Evolutionary conservation across 2,797 vertebrate species (phyloP).

Genomic region (Acipenser oxyrinchus): DNA sequence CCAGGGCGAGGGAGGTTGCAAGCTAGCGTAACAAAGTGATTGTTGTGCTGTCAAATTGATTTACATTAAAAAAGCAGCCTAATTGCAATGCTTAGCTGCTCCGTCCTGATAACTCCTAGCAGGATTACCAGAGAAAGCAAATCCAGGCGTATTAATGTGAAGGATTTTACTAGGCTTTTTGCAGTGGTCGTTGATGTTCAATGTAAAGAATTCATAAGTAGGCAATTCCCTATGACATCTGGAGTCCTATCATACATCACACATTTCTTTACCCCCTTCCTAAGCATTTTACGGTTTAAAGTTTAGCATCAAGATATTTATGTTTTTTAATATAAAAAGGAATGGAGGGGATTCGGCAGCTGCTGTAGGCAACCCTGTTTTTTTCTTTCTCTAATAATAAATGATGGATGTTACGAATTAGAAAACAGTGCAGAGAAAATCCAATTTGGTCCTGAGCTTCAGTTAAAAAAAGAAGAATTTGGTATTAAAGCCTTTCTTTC

Average conservation of each 20-base stretch:
- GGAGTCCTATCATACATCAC: conserved; percentile 1
- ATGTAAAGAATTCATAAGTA: conserved; percentile 6
- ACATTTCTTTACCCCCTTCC: not conserved
- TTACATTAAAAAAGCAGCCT: conserved; percentile 67
- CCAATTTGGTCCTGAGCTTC: conserved; percentile 84
- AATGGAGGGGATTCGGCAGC: conserved; percentile 26
- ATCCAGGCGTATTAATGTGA: conserved; percentile 46
- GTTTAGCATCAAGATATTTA: conserved; percentile 14
- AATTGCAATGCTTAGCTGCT: conserved; percentile 70
- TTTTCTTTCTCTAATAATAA: conserved; percentile 81
- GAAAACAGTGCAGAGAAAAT: conserved; percentile 80
- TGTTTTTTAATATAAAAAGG: conserved; percentile 8
- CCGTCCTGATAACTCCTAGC: conserved; percentile 57
- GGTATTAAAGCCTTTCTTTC: conserved; percentile 50
- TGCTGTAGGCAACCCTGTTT: conserved; percentile 40
- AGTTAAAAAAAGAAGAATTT: conserved; percentile 71
- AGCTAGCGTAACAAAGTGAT: conserved; percentile 59
- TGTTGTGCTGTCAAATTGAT: conserved; percentile 69
- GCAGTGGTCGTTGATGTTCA: conserved; percentile 29
- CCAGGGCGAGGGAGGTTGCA: conserved; percentile 45
- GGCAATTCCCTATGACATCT: not conserved
- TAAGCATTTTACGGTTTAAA: conserved; percentile 11
- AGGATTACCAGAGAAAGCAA: conserved; percentile 50
- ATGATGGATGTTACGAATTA: conserved; percentile 96
- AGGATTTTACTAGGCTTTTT: conserved; percentile 45